Evolutionary conservation across 2,797 vertebrate species (phyloP).

Genomic region (Taeniopygia guttata): DNA sequence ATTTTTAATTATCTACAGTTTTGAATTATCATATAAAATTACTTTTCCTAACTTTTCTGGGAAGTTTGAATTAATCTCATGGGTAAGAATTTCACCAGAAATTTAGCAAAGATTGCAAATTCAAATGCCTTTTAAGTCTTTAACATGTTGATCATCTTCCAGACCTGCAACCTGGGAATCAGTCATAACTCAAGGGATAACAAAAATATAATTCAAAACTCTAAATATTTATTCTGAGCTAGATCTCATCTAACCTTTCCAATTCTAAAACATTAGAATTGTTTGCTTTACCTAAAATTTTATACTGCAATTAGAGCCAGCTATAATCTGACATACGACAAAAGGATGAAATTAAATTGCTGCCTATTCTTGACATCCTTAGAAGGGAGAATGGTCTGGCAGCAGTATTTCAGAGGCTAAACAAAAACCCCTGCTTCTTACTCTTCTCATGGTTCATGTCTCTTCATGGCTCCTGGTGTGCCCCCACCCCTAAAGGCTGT

Average conservation of each 20-base stretch:
- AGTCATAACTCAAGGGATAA: background rate
- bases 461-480: too few species aligned
- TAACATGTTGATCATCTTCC: background rate
- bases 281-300: background rate
- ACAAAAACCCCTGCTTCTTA: background rate
- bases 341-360: background rate
- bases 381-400: background rate
- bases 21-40: background rate
- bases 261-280: background rate
- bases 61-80: background rate
- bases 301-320: background rate
- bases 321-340: background rate
- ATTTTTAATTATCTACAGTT: background rate
- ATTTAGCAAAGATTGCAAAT: background rate
- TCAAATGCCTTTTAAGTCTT: background rate
- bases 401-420: background rate
- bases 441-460: too few species aligned
- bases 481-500: background rate
- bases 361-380: background rate
- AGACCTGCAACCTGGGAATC: background rate
- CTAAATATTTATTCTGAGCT: background rate
- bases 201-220: background rate
- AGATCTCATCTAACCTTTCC: background rate
- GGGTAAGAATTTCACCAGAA: background rate
- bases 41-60: background rate